Evolutionary conservation across 2,113 vertebrate genomes (phyloP), one percentile per base, ranked within the genome.

Genomic region (Macrotis lagotis): DNA sequence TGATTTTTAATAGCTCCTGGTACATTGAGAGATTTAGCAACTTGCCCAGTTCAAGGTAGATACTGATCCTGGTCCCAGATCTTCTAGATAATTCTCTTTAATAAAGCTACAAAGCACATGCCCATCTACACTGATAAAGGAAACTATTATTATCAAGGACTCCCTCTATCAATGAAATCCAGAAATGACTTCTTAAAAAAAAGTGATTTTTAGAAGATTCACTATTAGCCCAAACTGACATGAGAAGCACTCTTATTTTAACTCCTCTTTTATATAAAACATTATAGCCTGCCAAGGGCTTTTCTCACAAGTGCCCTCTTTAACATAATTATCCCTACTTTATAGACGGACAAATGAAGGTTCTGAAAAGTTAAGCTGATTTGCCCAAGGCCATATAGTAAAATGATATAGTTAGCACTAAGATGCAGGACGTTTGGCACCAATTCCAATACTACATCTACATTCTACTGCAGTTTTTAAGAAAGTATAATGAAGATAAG

Each of bases 401-500:
- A 25, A 53, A 16, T 66, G 55, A 37, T 37, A 8, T 3, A 25
- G 51, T 2, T 51, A 19, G 51, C 11, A 52, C 22, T 25, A 55
- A 55, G 26, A 28, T 9, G 26, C 26, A 55, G 53, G 28, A 14
- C 28, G 31, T 66, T 12, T 37, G 28, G 28, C 55, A 66, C 31
- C 28, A 66, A 37, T 10, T 14, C 55, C 31, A 66, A 66, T 4
- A 2, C 31, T 37, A 66, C 28, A 66, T 14, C 10, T 37, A 66
- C 28, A 14, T 37, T 66, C 11, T 31, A 66, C 3, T 66, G 11
- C 55, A 66, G 28, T 31, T 66, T 66, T 66, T 37, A 37, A 94
- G 95, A 8, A 91, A 93, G 51, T 1, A 74, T 5, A 96, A 92
- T 55, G 25, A 94, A 95, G 83, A 8, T 92, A 24, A 52, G 8